Evolutionary conservation across 2,113 vertebrate genomes (phyloP).

Genomic region (Tenrec ecaudatus): DNA sequence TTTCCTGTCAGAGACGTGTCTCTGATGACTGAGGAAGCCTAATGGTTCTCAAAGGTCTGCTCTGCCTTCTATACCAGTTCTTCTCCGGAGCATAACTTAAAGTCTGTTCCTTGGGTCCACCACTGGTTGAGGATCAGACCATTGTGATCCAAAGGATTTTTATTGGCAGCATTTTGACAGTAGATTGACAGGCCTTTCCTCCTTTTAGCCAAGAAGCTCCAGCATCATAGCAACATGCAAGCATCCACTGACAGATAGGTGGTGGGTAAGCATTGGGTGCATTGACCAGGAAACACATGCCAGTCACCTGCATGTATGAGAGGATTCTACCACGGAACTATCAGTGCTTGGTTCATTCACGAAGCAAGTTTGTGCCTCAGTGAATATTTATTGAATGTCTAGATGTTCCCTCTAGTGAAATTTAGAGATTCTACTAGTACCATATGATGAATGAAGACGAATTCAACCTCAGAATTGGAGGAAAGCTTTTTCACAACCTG

Average conservation of each 20-base stretch:
- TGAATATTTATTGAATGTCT: background rate
- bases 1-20: slow-evolving; percentile 34
- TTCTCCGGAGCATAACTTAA: slow-evolving; percentile 72
- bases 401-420: background rate
- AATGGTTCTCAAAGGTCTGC: slow-evolving; percentile 15
- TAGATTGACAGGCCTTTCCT: background rate
- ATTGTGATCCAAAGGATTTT: background rate
- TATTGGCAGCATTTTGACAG: background rate
- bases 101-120: slow-evolving; percentile 75
- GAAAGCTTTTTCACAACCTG: too few relatives aligned
- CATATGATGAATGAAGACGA: too few relatives aligned
- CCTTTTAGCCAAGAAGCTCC: background rate
- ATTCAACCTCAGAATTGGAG: too few relatives aligned
- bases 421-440: background rate
- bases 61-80: slow-evolving; percentile 11
- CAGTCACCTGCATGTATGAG: too few relatives aligned
- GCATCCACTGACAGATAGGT: background rate
- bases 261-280: background rate
- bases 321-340: background rate
- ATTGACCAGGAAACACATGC: too few relatives aligned
- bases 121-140: background rate
- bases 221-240: background rate
- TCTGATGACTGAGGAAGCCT: slow-evolving; percentile 44
- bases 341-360: background rate
- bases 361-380: background rate